phyloP scores from a whole-genome alignment of 2,797 vertebrate species.

The Hephaestus fuliginosus region DNA sequence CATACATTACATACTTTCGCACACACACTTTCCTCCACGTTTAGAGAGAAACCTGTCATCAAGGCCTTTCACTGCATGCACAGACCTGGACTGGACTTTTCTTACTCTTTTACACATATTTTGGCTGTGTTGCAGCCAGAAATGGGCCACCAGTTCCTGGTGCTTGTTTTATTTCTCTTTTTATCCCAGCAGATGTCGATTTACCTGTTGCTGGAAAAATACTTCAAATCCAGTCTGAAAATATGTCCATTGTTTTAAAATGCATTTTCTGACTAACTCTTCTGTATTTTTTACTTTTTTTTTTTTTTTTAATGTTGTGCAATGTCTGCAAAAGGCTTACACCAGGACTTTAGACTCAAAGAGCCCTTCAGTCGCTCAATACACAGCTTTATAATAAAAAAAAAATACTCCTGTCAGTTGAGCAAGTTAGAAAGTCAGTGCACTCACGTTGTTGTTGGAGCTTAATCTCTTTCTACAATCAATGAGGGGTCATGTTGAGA shows the following conservation, averaged over 20 bases:
- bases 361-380: not conserved
- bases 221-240: conserved; percentile 9
- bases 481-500: not conserved
- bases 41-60: conserved; percentile 47
- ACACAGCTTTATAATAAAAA: not conserved
- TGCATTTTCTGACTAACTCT: conserved; percentile 50
- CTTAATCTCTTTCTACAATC: not conserved
- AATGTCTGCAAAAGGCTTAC: conserved; percentile 21
- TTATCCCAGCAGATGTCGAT: conserved; percentile 22
- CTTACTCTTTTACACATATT: conserved; percentile 10
- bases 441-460: not conserved
- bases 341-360: not conserved
- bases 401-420: not conserved
- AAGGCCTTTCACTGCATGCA: conserved; percentile 86
- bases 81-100: conserved; percentile 62
- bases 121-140: conserved; percentile 22
- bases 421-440: not conserved
- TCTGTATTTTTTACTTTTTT: conserved; percentile 21
- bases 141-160: conserved; percentile 3
- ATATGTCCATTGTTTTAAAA: conserved; percentile 38
- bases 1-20: not conserved
- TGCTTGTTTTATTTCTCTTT: conserved; percentile 16
- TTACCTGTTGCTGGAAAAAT: conserved; percentile 21
- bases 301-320: conserved; percentile 7
- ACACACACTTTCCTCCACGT: not conserved